A percentile compares a stretch with the other conserved stretches of the same genome.
phyloP scores from a whole-genome alignment of 2,113 vertebrate genomes.

The Phoxinus phoxinus region DNA sequence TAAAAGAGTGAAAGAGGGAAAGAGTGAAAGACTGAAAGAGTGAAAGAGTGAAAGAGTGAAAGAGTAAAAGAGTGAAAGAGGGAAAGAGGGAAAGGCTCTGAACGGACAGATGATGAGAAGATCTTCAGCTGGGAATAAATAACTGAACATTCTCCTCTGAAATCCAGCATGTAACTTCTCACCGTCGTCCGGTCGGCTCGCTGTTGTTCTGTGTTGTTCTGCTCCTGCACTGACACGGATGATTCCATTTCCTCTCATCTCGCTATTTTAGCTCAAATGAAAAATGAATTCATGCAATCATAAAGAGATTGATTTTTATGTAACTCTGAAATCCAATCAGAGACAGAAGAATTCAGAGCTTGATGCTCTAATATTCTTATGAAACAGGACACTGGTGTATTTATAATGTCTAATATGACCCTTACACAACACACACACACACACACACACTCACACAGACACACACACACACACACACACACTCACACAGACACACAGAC shows the following conservation, averaged over 20 bases:
- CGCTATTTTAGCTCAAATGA: background rate
- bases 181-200: background rate
- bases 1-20: too few species aligned
- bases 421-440: background rate
- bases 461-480: too few species aligned
- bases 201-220: background rate
- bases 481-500: too few species aligned
- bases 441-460: background rate
- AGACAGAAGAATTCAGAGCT: background rate
- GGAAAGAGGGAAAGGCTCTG: too few species aligned
- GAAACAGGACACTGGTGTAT: background rate
- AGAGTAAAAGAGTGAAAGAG: too few species aligned
- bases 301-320: conserved; percentile 23
- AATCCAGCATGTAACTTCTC: too few species aligned
- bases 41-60: too few species aligned
- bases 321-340: conserved; percentile 9
- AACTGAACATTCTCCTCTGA: background rate
- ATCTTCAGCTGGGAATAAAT: background rate
- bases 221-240: background rate
- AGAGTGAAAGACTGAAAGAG: too few species aligned
- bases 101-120: too few species aligned
- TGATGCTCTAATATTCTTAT: conserved; percentile 1
- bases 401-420: background rate
- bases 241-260: conserved; percentile 24
- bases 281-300: conserved; percentile 10